Evolutionary conservation across 2,113 vertebrate species (phyloP).

Genomic region (Gambusia holbrooki): DNA sequence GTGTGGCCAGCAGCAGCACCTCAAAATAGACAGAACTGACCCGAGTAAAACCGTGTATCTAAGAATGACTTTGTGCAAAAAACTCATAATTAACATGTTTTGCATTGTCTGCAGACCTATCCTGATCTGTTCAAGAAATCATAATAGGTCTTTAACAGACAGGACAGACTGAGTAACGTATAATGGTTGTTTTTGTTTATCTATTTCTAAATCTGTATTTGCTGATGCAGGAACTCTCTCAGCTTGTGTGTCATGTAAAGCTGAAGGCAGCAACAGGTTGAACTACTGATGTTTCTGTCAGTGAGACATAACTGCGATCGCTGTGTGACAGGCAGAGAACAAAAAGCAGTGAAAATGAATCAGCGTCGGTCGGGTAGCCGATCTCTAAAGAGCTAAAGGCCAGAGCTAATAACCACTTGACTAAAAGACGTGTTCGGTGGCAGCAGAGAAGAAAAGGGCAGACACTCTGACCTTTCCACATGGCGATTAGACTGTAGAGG

Average conservation of each 20-base stretch:
- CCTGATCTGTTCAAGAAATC: too few relatives aligned
- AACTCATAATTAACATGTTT: too few relatives aligned
- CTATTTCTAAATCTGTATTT: not conserved
- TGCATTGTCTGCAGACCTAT: too few relatives aligned
- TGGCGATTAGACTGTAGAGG: conserved; percentile 20
- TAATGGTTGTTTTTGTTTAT: not conserved
- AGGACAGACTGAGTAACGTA: not conserved
- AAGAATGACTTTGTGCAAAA: too few relatives aligned
- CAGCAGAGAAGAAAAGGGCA: conserved; percentile 34
- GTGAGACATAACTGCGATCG: not conserved
- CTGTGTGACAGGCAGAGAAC: not conserved
- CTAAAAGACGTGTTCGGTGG: conserved; percentile 49
- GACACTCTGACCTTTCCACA: conserved; percentile 56
- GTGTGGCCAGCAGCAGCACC: too few relatives aligned
- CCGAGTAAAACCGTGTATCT: too few relatives aligned
- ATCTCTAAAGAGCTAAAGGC: conserved; percentile 56
- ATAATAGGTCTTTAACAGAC: not conserved
- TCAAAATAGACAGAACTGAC: too few relatives aligned
- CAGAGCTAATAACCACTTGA: conserved; percentile 55
- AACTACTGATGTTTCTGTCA: not conserved
- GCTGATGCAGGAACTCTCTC: not conserved
- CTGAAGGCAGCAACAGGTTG: not conserved
- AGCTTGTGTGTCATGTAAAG: not conserved
- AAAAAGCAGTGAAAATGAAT: conserved; percentile 19
- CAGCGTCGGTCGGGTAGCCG: conserved; percentile 13